Conservation (phyloP, 2,113 vertebrate species). For the Entelurus aequoreus region DNA sequence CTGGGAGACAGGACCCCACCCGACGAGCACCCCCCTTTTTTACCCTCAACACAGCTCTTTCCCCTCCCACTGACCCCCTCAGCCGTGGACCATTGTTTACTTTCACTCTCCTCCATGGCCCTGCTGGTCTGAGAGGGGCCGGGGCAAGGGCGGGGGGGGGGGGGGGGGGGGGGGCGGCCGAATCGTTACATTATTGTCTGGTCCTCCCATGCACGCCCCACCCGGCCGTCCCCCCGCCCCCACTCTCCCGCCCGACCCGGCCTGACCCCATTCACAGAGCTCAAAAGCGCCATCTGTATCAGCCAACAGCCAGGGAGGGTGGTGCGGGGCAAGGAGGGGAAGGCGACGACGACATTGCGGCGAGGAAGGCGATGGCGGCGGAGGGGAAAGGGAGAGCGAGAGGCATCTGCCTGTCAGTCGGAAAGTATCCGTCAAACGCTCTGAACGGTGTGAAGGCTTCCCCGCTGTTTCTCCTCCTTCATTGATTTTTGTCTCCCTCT, state of each 20-base stretch:
- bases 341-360: slow-evolving; percentile 53
- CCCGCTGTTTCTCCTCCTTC: slow-evolving; percentile 56
- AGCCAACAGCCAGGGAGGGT: slow-evolving; percentile 72
- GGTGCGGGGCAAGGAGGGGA: slow-evolving; percentile 49
- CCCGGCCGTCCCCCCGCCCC: slow-evolving; percentile 64
- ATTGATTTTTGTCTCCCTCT: slow-evolving; percentile 54
- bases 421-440: slow-evolving; percentile 64
- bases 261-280: slow-evolving; percentile 72
- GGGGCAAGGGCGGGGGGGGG: too few species aligned
- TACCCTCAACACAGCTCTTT: slow-evolving; percentile 27
- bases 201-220: slow-evolving; percentile 56
- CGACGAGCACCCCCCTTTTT: background rate
- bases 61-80: slow-evolving; percentile 63
- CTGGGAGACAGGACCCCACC: slow-evolving; percentile 52
- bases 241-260: slow-evolving; percentile 58
- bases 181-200: slow-evolving; percentile 77
- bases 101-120: slow-evolving; percentile 70
- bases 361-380: slow-evolving; percentile 55
- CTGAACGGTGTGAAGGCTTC: slow-evolving; percentile 59
- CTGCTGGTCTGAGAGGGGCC: slow-evolving; percentile 59
- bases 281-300: slow-evolving; percentile 80
- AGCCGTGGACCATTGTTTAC: slow-evolving; percentile 69
- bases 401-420: slow-evolving; percentile 58
- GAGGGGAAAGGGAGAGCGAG: slow-evolving; percentile 33
- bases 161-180: slow-evolving; percentile 14